Evolutionary conservation across 2,113 vertebrate genomes (phyloP).

Genomic region (Rafetus swinhoei): DNA sequence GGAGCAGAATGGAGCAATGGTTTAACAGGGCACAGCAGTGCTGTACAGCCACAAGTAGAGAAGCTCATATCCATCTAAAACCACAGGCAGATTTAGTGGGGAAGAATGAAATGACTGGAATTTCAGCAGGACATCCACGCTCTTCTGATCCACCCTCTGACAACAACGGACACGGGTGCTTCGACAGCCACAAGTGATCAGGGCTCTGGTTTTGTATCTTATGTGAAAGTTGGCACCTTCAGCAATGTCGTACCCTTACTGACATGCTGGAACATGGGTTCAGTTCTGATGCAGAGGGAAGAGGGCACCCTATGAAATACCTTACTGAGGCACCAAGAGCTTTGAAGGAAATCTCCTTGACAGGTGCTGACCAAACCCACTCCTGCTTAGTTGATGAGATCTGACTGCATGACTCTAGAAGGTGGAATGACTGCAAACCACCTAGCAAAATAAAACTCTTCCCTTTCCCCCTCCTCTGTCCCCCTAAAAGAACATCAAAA

Average conservation of each 20-base stretch:
- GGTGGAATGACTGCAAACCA: not conserved
- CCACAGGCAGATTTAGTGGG: not conserved
- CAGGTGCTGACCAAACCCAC: accelerated
- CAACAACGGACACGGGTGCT: accelerated
- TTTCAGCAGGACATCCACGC: not conserved
- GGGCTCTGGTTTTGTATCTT: not conserved
- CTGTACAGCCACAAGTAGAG: not conserved
- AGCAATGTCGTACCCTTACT: accelerated
- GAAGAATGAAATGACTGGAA: accelerated
- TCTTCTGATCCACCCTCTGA: not conserved
- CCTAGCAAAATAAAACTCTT: not conserved
- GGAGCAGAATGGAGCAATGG: accelerated
- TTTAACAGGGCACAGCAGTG: accelerated
- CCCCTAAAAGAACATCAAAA: not conserved
- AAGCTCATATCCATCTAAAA: not conserved
- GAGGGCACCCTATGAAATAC: not conserved
- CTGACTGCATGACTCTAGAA: not conserved
- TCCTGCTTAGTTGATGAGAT: accelerated
- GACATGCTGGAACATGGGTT: accelerated
- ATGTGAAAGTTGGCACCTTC: accelerated
- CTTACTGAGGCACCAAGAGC: not conserved
- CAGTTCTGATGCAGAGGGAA: accelerated
- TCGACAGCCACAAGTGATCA: accelerated
- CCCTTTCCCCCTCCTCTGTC: not conserved
- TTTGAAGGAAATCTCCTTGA: not conserved